Evolutionary conservation across 1,140 invertebrate species (phyloP), one percentile per base, ranked within the genome.

Genomic region (Lithobius niger): DNA sequence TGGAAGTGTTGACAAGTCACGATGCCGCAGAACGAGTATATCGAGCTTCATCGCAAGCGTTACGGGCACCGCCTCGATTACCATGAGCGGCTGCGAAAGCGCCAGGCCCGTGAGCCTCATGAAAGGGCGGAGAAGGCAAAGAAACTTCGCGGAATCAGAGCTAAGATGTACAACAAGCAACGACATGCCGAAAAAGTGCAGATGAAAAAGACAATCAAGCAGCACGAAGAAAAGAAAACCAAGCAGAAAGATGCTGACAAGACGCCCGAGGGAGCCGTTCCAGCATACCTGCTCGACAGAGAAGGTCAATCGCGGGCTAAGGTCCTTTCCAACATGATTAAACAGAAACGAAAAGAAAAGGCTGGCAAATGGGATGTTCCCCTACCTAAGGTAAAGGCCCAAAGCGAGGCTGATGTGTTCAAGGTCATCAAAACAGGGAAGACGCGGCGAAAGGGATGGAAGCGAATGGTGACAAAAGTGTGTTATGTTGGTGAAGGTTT

Each of bases 1-100:
- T n/a, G n/a, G n/a, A n/a, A n/a, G n/a, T n/a, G n/a, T n/a, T n/a
- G n/a, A n/a, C n/a, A n/a, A n/a, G 6, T 36, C 31, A 45, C 16
- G 3, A 96, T 96, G 97, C 96, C 97, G 64, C 97, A 99, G 76
- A 99, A 99, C 82, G 96, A 99, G 71, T 94, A 99, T 73, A 99
- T 99, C 73, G 97, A 99, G 64, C 80, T 96, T 50, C 90, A 95
- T 70, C 82, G 86, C 63, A 99, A 99, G 70, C 79, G 97, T 1
- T 84, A 97, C 77, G 97, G 97, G 64, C 79, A 88, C 57, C 81
- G 96, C 50, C 77, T 99, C 51, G 95, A 99, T 77, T 92, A 99
- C 81, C 88, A 99, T 74, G 96, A 99, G 70, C 78, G 88, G 55
- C 95, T 94, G 69, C 76, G 96, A 22, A 99, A 99, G 71, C 86